These are phyloP conservation scores for Sphaeridia pumilis DNA, from an alignment of 2,888 invertebrate genomes.

Conservation along the genomic window DNA sequence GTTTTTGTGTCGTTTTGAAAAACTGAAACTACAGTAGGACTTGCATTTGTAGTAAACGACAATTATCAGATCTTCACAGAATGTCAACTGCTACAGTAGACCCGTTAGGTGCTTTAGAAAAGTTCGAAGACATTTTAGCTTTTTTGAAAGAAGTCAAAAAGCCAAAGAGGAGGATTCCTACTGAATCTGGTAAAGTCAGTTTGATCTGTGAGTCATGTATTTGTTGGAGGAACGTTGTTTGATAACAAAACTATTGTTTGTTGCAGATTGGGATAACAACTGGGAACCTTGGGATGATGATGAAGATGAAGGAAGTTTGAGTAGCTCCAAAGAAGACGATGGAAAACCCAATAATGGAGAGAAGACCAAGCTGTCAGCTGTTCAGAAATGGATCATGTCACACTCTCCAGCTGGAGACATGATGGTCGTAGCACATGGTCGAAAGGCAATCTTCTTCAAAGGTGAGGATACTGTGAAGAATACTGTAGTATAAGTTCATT, in stretches of 20 bases:
- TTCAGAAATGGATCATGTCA: constrained; percentile 55
- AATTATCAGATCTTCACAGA: background rate
- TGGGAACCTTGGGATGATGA: constrained; percentile 19
- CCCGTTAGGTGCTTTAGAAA: background rate
- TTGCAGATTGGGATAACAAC: too few relatives aligned
- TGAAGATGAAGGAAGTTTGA: background rate
- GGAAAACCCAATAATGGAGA: background rate
- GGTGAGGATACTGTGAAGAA: constrained; percentile 40
- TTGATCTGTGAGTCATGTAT: too few relatives aligned
- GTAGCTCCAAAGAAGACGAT: constrained; percentile 1
- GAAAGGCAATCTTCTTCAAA: constrained; percentile 53
- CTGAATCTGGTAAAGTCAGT: too few relatives aligned
- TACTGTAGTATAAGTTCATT: constrained; percentile 5
- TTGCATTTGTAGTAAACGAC: too few relatives aligned
- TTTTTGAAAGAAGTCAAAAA: too few relatives aligned
- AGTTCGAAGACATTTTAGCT: background rate
- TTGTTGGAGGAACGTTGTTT: too few relatives aligned
- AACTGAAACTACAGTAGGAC: too few relatives aligned
- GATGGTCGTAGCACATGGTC: constrained; percentile 53
- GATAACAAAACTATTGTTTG: too few relatives aligned
- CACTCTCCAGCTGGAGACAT: constrained; percentile 62
- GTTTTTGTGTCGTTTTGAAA: too few relatives aligned
- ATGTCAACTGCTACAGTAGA: background rate
- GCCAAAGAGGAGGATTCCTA: background rate
- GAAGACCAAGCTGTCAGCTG: constrained; percentile 58